Percentiles rank a stretch among this genome's conserved stretches.
Conservation (phyloP, 2,888 invertebrate genomes). For the Odontocolon sp. region DNA sequence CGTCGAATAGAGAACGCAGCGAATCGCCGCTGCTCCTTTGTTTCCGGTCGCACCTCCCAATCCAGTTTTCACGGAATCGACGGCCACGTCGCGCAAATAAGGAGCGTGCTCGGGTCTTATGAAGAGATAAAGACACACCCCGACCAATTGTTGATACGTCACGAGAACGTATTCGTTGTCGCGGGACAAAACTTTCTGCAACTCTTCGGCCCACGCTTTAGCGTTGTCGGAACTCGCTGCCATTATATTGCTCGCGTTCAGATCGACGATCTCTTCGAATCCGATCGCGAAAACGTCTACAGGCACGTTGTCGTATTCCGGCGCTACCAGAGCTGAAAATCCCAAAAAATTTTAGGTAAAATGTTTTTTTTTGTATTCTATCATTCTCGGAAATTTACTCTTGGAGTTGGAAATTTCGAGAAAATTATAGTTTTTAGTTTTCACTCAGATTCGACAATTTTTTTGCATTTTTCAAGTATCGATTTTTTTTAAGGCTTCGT, state of each 20-base stretch:
- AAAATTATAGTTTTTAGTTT: too few species aligned
- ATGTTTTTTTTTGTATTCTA: too few species aligned
- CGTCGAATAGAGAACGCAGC: conserved; percentile 95
- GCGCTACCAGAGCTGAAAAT: conserved; percentile 78
- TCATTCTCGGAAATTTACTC: too few species aligned
- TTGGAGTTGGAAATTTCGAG: too few species aligned
- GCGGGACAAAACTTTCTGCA: conserved; percentile 94
- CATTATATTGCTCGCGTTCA: conserved; percentile 99
- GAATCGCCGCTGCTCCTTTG: conserved; percentile 97
- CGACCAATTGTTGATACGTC: conserved; percentile 97
- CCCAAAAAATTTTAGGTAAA: neutral
- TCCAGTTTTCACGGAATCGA: conserved; percentile 98
- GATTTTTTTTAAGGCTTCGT: too few species aligned
- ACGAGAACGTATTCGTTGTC: conserved; percentile 94
- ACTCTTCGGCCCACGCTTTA: conserved; percentile 96
- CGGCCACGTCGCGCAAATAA: conserved; percentile 94
- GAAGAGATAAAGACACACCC: conserved; percentile 98
- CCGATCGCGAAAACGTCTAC: conserved; percentile 98
- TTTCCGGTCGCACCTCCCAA: conserved; percentile 98
- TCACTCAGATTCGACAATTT: too few species aligned
- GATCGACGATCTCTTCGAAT: conserved; percentile 99
- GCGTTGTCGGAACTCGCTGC: conserved; percentile 97
- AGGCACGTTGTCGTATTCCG: conserved; percentile 83
- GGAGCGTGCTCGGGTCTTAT: conserved; percentile 94
- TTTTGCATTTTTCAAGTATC: too few species aligned